A percentile compares a stretch with the other conserved stretches of the same genome.
Conservation (phyloP, 2,888 invertebrate genomes). For the Andrena bicolor region DNA sequence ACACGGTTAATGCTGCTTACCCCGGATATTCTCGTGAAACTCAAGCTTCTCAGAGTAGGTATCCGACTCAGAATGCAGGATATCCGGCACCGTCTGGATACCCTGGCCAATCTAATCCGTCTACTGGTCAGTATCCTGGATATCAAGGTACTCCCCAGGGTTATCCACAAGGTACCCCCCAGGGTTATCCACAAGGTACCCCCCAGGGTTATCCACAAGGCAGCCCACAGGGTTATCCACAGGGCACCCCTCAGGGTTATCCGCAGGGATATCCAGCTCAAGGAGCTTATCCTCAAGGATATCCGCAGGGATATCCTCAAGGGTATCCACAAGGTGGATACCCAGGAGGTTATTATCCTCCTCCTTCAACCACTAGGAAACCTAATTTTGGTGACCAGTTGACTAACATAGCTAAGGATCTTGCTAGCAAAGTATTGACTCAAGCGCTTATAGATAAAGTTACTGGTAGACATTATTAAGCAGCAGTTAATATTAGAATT, state of each 20-base stretch:
- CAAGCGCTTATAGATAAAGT: constrained; percentile 80
- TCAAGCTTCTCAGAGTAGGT: constrained; percentile 40
- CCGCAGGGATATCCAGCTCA: constrained; percentile 64
- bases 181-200: too few species aligned
- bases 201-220: constrained; percentile 61
- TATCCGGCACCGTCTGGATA: constrained; percentile 55
- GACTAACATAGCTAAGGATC: constrained; percentile 75
- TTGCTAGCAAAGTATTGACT: constrained; percentile 76
- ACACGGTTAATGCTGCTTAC: constrained; percentile 68
- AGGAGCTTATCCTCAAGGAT: constrained; percentile 54
- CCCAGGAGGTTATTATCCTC: constrained; percentile 54
- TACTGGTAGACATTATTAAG: constrained; percentile 62
- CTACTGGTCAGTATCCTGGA: constrained; percentile 53
- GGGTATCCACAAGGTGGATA: not conserved
- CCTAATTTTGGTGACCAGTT: constrained; percentile 78
- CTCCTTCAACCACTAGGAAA: constrained; percentile 72
- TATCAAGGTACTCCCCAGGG: constrained; percentile 62
- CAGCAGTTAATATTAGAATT: not conserved
- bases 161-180: constrained; percentile 47
- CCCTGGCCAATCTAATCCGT: constrained; percentile 58
- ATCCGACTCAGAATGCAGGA: constrained; percentile 48
- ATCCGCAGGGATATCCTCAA: not conserved
- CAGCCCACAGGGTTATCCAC: not conserved
- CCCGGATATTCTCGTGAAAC: constrained; percentile 31
- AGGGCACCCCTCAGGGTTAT: constrained; percentile 46